These are phyloP conservation scores for Hydrophis major DNA, from an alignment of 2,797 vertebrate species.

Conservation along the genomic window DNA sequence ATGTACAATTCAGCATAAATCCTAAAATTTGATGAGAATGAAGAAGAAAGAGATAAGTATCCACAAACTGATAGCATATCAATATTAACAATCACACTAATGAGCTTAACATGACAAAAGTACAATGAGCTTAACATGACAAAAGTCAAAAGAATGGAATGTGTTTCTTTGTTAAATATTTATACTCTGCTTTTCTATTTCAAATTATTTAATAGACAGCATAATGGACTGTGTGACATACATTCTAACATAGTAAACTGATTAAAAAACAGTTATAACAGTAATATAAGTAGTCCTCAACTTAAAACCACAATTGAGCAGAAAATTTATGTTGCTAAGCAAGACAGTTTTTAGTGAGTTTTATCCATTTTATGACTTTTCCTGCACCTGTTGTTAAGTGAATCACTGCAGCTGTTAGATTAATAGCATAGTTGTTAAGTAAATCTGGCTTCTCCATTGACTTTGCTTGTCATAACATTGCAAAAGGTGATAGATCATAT, in stretches of 20 bases:
- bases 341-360: neutral
- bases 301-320: neutral
- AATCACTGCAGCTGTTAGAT: neutral
- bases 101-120: neutral
- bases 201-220: neutral
- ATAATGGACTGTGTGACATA: neutral
- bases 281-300: neutral
- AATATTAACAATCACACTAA: neutral
- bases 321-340: neutral
- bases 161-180: neutral
- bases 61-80: neutral
- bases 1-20: neutral
- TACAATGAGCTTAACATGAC: neutral
- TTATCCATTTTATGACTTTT: neutral
- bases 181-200: neutral
- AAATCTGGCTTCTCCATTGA: neutral
- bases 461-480: neutral
- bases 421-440: neutral
- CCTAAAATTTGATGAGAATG: neutral
- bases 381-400: neutral
- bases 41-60: neutral
- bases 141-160: neutral
- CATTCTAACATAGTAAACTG: neutral
- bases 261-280: neutral
- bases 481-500: neutral